Conservation (phyloP, 2,113 vertebrate species). For the Rhinolophus sinicus region DNA sequence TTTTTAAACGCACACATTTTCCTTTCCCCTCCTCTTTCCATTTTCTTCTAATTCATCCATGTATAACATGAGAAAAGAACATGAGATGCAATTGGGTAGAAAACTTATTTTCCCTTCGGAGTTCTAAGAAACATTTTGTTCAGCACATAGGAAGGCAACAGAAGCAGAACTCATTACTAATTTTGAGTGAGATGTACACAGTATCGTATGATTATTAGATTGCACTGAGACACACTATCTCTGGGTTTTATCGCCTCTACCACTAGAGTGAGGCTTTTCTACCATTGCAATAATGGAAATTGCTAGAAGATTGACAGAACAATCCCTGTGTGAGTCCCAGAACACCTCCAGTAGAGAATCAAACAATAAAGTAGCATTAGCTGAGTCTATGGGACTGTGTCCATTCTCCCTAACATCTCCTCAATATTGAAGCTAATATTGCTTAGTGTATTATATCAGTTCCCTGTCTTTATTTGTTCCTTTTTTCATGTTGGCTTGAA, state of each 20-base stretch:
- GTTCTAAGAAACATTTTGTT: background rate
- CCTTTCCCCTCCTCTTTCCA: background rate
- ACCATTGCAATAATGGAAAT: slow-evolving; percentile 36
- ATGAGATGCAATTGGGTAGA: background rate
- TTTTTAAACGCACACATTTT: background rate
- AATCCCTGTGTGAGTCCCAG: slow-evolving; percentile 33
- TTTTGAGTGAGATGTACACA: background rate
- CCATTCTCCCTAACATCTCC: background rate
- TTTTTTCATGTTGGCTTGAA: background rate
- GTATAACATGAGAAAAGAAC: background rate
- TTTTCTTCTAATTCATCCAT: background rate
- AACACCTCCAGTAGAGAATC: slow-evolving; percentile 7
- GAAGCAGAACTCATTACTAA: background rate
- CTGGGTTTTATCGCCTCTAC: background rate
- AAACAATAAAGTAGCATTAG: slow-evolving; percentile 51
- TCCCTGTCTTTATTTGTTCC: background rate
- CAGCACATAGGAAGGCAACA: background rate
- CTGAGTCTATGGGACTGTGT: background rate
- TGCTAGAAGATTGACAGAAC: slow-evolving; percentile 62
- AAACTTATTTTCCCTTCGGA: background rate
- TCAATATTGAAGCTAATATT: slow-evolving; percentile 33
- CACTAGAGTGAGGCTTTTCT: background rate
- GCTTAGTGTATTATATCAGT: background rate
- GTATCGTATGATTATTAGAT: slow-evolving; percentile 2
- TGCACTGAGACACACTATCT: background rate